These are phyloP conservation scores for Danio choprae DNA, from an alignment of 2,797 vertebrate genomes.

Conservation along the genomic window DNA sequence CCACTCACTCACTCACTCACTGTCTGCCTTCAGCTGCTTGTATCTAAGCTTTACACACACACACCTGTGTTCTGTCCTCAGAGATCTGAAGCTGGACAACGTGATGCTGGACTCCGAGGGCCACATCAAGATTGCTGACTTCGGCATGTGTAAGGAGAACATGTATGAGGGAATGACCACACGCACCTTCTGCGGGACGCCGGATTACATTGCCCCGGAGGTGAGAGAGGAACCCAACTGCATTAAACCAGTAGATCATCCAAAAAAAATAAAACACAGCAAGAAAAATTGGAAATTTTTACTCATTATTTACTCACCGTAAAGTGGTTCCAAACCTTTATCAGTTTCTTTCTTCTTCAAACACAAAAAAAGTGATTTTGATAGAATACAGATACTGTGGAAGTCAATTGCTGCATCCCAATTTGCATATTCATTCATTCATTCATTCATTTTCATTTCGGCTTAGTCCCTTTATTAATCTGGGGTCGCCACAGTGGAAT, in stretches of 20 bases:
- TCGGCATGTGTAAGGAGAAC: constrained; percentile 99
- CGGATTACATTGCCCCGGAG: constrained; percentile 98
- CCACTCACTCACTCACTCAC: too few species aligned
- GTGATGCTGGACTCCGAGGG: constrained; percentile 98
- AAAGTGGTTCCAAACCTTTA: not conserved
- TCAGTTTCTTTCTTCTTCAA: not conserved
- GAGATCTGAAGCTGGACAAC: constrained; percentile 93
- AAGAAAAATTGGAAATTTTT: too few species aligned
- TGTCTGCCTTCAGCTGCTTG: too few species aligned
- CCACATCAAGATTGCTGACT: constrained; percentile 98
- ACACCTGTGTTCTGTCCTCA: constrained; percentile 54
- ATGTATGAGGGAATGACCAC: constrained; percentile 94
- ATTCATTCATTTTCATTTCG: too few species aligned
- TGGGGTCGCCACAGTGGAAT: too few species aligned
- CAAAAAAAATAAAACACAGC: too few species aligned
- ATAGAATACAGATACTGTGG: too few species aligned
- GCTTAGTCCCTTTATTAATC: too few species aligned
- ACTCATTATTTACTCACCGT: too few species aligned
- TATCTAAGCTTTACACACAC: not conserved
- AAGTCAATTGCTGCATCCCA: too few species aligned
- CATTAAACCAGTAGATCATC: too few species aligned
- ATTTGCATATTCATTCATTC: too few species aligned
- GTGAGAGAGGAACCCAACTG: constrained; percentile 67
- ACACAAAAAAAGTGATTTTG: not conserved
- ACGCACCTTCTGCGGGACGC: constrained; percentile 98